These are phyloP conservation scores for Microctenopoma stevenorrisi DNA, from an alignment of 2,797 vertebrate species.

Conservation along the genomic window DNA sequence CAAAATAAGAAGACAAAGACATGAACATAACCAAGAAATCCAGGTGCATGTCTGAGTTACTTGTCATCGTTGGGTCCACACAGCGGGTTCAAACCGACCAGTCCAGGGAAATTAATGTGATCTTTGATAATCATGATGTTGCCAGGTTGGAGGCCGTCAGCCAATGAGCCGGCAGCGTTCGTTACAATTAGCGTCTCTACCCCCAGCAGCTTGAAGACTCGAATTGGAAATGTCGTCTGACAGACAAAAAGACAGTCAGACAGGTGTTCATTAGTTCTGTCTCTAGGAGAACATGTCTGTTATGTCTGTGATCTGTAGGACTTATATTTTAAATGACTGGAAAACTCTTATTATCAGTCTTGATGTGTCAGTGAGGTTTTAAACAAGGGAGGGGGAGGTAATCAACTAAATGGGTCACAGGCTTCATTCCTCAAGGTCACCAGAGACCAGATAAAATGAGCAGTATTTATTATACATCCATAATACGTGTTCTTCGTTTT, in stretches of 20 bases:
- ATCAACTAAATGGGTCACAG: too few species aligned
- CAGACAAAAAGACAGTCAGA: constrained; percentile 15
- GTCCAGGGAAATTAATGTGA: constrained; percentile 86
- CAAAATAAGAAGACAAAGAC: neutral
- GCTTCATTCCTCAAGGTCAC: too few species aligned
- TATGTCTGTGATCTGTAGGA: too few species aligned
- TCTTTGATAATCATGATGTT: constrained; percentile 90
- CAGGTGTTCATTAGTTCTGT: too few species aligned
- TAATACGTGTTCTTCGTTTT: too few species aligned
- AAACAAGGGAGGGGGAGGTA: too few species aligned
- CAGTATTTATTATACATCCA: too few species aligned
- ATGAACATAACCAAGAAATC: neutral
- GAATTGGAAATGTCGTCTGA: constrained; percentile 87
- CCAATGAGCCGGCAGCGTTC: constrained; percentile 87
- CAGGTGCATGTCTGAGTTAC: constrained; percentile 30
- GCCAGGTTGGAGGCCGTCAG: constrained; percentile 80
- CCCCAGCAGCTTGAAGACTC: constrained; percentile 87
- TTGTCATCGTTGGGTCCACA: constrained; percentile 82
- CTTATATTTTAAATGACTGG: too few species aligned
- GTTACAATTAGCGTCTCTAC: constrained; percentile 87
- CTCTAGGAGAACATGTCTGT: too few species aligned
- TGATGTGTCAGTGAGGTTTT: too few species aligned
- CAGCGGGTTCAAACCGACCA: constrained; percentile 85
- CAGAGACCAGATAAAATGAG: too few species aligned
- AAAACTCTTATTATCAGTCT: too few species aligned